Conservation (phyloP, 2,888 invertebrate species). For the Agyllia agylla region DNA sequence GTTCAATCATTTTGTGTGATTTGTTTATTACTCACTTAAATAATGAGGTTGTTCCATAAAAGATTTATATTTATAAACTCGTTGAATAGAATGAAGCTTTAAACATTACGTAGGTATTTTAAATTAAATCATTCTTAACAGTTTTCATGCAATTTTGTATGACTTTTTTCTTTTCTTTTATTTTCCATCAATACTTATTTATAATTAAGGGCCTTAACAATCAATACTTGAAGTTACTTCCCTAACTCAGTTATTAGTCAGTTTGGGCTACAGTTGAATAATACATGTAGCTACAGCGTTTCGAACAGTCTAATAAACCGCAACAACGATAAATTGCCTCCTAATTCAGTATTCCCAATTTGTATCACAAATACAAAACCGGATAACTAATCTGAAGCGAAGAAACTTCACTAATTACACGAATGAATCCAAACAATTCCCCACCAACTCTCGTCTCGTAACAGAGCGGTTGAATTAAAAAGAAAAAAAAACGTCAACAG, state of each 20-base stretch:
- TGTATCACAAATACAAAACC: conserved; percentile 85
- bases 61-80: too few species aligned
- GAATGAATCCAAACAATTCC: conserved; percentile 89
- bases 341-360: conserved; percentile 86
- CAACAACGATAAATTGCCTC: conserved; percentile 77
- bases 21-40: not conserved
- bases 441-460: conserved; percentile 83
- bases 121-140: too few species aligned
- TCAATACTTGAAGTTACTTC: not conserved
- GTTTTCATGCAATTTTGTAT: too few species aligned
- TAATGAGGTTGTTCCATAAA: too few species aligned
- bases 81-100: not conserved
- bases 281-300: conserved; percentile 17
- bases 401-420: conserved; percentile 90
- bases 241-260: not conserved
- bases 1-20: not conserved
- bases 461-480: conserved; percentile 87
- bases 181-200: too few species aligned
- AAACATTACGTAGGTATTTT: too few species aligned
- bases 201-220: too few species aligned
- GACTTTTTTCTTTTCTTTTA: too few species aligned
- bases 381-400: conserved; percentile 87
- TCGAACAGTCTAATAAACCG: conserved; percentile 17
- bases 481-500: conserved; percentile 84
- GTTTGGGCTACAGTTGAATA: not conserved